Percentiles rank a stretch among this genome's conserved stretches.
phyloP scores from a whole-genome alignment of 2,797 vertebrate species.

The Spea hammondii region DNA sequence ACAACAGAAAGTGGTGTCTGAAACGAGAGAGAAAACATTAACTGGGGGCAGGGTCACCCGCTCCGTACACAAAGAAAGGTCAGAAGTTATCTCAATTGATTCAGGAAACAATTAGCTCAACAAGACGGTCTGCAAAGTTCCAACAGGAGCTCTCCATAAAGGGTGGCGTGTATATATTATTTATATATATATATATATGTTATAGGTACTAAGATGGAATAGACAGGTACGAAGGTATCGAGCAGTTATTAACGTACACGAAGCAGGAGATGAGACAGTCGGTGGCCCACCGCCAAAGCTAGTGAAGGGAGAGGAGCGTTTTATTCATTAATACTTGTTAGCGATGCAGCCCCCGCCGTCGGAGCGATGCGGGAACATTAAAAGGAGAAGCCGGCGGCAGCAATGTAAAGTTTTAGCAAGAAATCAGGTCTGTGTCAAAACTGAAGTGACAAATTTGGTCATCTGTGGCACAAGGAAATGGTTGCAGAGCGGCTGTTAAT shows the following conservation, averaged over 20 bases:
- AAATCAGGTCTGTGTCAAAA: constrained; percentile 73
- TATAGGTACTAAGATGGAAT: no score
- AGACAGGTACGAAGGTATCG: no score
- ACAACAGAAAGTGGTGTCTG: no score
- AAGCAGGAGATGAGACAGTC: neutral
- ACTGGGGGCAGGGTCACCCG: constrained; percentile 3
- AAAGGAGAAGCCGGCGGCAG: constrained; percentile 30
- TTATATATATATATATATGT: neutral
- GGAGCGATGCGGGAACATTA: constrained; percentile 19
- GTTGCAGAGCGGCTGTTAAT: constrained; percentile 82
- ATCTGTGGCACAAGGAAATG: constrained; percentile 72
- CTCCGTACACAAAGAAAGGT: constrained; percentile 13
- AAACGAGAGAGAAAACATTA: neutral
- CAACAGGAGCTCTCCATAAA: neutral
- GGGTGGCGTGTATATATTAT: neutral
- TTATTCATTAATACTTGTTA: constrained; percentile 27
- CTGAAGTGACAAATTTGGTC: constrained; percentile 74
- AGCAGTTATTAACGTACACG: neutral
- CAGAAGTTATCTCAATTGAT: constrained; percentile 15
- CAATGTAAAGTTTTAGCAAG: constrained; percentile 65
- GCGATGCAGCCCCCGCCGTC: constrained; percentile 20
- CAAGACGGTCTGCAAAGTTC: neutral
- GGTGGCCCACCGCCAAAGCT: neutral
- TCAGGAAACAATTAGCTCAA: constrained; percentile 23
- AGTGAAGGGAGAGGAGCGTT: neutral